Conservation (phyloP, 2,888 invertebrate species). For the Meloe dianella region DNA sequence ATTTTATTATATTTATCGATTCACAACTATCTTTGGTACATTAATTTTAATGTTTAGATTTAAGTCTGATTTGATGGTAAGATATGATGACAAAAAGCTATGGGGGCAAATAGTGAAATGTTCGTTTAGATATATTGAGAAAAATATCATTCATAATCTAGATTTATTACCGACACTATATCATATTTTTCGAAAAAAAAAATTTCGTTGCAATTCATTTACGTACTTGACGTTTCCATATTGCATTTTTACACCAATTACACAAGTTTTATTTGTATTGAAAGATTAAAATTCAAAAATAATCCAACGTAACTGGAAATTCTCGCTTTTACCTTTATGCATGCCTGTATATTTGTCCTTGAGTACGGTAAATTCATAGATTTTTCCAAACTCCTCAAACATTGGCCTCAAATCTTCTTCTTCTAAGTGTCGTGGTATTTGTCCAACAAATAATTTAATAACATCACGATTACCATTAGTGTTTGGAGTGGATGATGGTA, state of each 20-base stretch:
- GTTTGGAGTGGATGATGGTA: slow-evolving; percentile 9
- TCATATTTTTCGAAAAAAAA: not conserved
- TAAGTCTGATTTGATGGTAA: not conserved
- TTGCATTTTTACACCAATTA: not conserved
- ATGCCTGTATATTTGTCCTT: slow-evolving; percentile 95
- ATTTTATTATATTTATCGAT: slow-evolving; percentile 8
- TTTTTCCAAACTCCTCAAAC: slow-evolving; percentile 92
- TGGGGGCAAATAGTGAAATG: not conserved
- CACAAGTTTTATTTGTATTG: too few relatives aligned
- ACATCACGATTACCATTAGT: slow-evolving; percentile 58
- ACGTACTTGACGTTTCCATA: not conserved
- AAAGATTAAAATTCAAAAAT: too few relatives aligned
- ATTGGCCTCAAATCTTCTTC: slow-evolving; percentile 87
- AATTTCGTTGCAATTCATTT: not conserved
- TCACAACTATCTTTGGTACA: slow-evolving; percentile 11
- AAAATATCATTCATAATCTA: not conserved
- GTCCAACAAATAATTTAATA: slow-evolving; percentile 90
- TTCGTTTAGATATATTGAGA: not conserved
- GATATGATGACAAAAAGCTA: not conserved
- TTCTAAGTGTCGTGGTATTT: slow-evolving; percentile 88
- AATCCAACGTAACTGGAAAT: not conserved
- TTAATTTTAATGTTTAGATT: slow-evolving; percentile 16
- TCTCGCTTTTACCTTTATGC: slow-evolving; percentile 78
- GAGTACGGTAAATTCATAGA: slow-evolving; percentile 92
- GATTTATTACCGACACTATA: not conserved